A percentile compares a stretch with the other conserved stretches of the same genome.
Conservation (phyloP, 2,888 invertebrate species). For the Macropis europaea region DNA sequence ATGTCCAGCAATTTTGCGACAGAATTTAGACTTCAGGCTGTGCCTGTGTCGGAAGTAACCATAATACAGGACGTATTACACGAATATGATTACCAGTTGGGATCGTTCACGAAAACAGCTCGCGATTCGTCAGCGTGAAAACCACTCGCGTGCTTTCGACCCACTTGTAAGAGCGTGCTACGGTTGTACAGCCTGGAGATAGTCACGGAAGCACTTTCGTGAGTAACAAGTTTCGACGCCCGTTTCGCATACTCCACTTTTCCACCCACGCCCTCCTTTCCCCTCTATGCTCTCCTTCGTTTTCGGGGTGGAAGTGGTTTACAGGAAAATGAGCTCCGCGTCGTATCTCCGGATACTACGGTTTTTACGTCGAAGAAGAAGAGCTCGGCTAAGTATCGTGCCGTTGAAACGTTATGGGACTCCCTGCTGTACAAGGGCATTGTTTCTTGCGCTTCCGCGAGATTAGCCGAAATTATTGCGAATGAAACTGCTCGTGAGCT, state of each 20-base stretch:
- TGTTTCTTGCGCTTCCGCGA: neutral
- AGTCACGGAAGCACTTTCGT: conserved; percentile 61
- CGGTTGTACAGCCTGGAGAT: conserved; percentile 48
- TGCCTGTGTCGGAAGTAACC: neutral
- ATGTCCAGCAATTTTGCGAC: no score
- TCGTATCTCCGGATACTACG: neutral
- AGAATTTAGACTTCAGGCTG: no score
- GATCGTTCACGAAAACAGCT: conserved; percentile 26
- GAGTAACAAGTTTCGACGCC: conserved; percentile 64
- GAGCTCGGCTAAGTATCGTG: neutral
- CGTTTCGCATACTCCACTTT: conserved; percentile 50
- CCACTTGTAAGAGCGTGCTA: conserved; percentile 56
- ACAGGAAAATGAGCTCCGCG: conserved; percentile 27
- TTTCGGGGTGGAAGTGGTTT: conserved; percentile 17
- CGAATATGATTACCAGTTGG: conserved; percentile 40
- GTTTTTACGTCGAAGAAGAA: conserved; percentile 5
- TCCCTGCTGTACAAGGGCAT: neutral
- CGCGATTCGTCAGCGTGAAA: conserved; percentile 34
- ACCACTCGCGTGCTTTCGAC: conserved; percentile 53
- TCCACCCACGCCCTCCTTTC: conserved; percentile 25
- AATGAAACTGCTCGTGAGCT: neutral
- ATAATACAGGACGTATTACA: conserved; percentile 9
- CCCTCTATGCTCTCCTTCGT: conserved; percentile 4
- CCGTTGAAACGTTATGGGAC: neutral
- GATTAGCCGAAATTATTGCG: conserved; percentile 20